Evolutionary conservation across 1,140 invertebrate genomes (phyloP).

Genomic region (Cherax destructor): DNA sequence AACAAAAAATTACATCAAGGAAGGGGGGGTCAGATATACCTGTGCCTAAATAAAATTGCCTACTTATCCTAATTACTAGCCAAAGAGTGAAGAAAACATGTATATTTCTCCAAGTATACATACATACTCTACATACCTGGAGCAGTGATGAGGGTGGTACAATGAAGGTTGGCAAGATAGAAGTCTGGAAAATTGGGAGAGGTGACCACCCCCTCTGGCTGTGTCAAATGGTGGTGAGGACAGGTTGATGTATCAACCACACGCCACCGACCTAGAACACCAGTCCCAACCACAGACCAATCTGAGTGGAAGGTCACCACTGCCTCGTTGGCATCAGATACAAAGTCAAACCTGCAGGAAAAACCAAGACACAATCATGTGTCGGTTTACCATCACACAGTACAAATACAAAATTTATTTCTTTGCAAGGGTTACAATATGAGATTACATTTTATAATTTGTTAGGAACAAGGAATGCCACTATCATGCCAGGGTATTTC

Average conservation of each 20-base stretch:
- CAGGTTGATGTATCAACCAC: slow-evolving; percentile 50
- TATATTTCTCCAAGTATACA: too few species aligned
- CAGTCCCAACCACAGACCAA: slow-evolving; percentile 47
- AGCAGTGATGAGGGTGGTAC: slow-evolving; percentile 51
- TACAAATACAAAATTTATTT: too few species aligned
- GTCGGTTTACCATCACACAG: neutral
- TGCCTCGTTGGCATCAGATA: slow-evolving; percentile 34
- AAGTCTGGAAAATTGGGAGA: slow-evolving; percentile 59
- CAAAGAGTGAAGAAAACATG: neutral
- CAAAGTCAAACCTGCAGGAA: slow-evolving; percentile 39
- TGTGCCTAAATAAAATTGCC: neutral
- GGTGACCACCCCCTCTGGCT: slow-evolving; percentile 40
- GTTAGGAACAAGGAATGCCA: too few species aligned
- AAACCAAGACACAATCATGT: neutral
- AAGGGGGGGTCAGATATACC: too few species aligned
- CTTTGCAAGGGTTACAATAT: too few species aligned
- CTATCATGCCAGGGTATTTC: too few species aligned
- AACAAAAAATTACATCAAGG: too few species aligned
- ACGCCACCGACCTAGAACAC: slow-evolving; percentile 37
- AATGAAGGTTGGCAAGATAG: slow-evolving; percentile 40
- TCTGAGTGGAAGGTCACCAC: slow-evolving; percentile 62
- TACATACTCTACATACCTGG: slow-evolving; percentile 24
- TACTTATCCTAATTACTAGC: neutral
- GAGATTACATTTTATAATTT: too few species aligned
- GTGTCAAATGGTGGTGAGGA: slow-evolving; percentile 30